Evolutionary conservation across 2,888 invertebrate species (phyloP).

Genomic region (Pocota personata): DNA sequence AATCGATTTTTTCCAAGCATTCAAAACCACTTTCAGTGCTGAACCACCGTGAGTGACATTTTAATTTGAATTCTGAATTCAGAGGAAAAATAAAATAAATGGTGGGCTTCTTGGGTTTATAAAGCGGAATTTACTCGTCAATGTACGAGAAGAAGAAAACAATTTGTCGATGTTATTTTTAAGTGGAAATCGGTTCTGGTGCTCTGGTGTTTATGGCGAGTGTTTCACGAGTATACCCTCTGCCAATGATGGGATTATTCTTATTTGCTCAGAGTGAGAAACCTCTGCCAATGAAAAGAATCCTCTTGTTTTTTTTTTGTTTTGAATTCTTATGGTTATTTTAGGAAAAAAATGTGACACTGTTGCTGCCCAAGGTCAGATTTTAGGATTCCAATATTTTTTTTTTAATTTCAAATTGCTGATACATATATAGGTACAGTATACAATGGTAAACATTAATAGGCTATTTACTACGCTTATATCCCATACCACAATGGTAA

Average conservation of each 20-base stretch:
- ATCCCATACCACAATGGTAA: too few relatives aligned
- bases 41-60: conserved; percentile 4
- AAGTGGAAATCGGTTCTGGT: not conserved
- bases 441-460: too few relatives aligned
- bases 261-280: not conserved
- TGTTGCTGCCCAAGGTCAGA: not conserved
- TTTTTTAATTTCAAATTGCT: not conserved
- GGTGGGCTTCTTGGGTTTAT: not conserved
- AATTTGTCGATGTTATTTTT: not conserved
- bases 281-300: too few relatives aligned
- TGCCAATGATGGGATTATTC: not conserved
- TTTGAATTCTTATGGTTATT: not conserved
- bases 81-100: not conserved
- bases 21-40: not conserved
- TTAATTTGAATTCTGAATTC: conserved; percentile 8
- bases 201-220: not conserved
- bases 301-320: too few relatives aligned
- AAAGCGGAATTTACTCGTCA: not conserved
- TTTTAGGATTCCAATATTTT: not conserved
- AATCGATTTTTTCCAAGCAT: conserved; percentile 10
- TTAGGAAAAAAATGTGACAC: not conserved
- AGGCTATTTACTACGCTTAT: too few relatives aligned
- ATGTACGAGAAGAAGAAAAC: not conserved
- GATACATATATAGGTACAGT: too few relatives aligned
- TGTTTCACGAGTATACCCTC: not conserved